Percentiles rank a stretch among this genome's conserved stretches.
Conservation (phyloP, 2,888 invertebrate genomes). For the Aproaerema taeniolella region DNA sequence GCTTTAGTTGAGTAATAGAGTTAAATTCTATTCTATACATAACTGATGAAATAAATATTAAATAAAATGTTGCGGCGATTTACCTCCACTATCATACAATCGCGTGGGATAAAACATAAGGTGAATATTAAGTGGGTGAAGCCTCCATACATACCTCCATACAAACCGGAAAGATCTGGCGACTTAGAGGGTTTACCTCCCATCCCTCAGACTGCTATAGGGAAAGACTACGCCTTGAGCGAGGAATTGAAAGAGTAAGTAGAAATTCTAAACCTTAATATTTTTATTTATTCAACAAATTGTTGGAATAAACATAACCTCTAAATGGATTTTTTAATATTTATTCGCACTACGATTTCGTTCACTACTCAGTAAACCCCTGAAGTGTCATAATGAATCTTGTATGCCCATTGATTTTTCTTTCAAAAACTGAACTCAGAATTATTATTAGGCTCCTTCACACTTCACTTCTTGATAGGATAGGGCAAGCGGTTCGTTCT, state of each 20-base stretch:
- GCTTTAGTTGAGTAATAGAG: no score
- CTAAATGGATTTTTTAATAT: constrained; percentile 3
- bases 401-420: no score
- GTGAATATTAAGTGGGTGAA: constrained; percentile 87
- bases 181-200: constrained; percentile 79
- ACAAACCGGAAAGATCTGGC: constrained; percentile 82
- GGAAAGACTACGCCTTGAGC: constrained; percentile 74
- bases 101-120: constrained; percentile 79
- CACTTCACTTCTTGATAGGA: no score
- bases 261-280: no score
- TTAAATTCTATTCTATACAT: no score
- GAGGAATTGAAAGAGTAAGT: constrained; percentile 84
- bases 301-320: constrained; percentile 6
- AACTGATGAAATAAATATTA: no score
- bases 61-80: constrained; percentile 50
- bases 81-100: constrained; percentile 54
- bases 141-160: constrained; percentile 81
- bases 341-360: no score
- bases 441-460: no score
- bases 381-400: neutral
- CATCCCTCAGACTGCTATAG: constrained; percentile 70
- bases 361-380: no score
- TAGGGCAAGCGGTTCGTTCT: no score
- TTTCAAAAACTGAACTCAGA: no score
- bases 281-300: no score